These are phyloP conservation scores for Hydrolagus colliei DNA, from an alignment of 2,797 vertebrate species.

Conservation along the genomic window DNA sequence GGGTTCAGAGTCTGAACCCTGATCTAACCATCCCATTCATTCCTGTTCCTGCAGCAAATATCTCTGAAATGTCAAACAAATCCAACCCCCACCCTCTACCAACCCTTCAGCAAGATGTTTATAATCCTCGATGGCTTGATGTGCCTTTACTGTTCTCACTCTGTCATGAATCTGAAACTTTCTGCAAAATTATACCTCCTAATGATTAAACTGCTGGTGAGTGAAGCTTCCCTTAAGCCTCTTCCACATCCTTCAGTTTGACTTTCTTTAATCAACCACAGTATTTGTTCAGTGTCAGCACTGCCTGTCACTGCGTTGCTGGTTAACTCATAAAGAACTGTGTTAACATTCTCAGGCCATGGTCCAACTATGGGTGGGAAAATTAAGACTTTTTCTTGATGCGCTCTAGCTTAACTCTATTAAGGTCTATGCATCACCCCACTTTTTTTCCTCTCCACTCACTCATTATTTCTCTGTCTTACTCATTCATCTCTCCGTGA, in stretches of 20 bases:
- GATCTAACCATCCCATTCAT: not conserved
- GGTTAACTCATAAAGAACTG: not conserved
- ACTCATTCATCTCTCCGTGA: not conserved
- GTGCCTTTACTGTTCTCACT: slow-evolving; percentile 1
- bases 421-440: not conserved
- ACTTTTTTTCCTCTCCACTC: not conserved
- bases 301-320: not conserved
- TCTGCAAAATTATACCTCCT: slow-evolving; percentile 4
- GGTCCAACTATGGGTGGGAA: not conserved
- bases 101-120: slow-evolving; percentile 2
- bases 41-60: not conserved
- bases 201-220: slow-evolving; percentile 1
- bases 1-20: not conserved
- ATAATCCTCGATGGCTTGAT: not conserved
- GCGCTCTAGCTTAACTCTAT: not conserved
- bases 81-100: not conserved
- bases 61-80: not conserved
- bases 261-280: slow-evolving; percentile 4
- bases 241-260: slow-evolving; percentile 24
- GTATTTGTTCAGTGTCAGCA: slow-evolving; percentile 17
- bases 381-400: not conserved
- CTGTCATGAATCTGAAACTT: slow-evolving; percentile 1
- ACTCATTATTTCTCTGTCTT: not conserved
- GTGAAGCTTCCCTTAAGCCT: slow-evolving; percentile 11
- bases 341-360: not conserved